A percentile compares a stretch with the other conserved stretches of the same genome.
phyloP scores from a whole-genome alignment of 2,888 invertebrate genomes.

The Dione vanillae region DNA sequence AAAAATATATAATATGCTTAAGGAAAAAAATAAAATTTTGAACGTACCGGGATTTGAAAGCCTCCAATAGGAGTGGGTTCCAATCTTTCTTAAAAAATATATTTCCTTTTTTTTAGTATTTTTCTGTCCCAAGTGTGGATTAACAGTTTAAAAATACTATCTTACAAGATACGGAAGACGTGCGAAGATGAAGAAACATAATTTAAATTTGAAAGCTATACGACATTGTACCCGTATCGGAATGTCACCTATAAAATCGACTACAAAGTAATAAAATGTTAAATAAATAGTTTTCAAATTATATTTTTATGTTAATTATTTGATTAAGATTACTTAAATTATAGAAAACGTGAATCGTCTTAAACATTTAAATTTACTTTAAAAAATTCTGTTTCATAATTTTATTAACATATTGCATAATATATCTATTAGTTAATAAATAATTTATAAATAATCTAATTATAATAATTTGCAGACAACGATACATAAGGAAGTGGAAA shows the following conservation, averaged over 20 bases:
- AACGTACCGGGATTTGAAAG: too few relatives aligned
- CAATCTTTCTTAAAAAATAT: too few relatives aligned
- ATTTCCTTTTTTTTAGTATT: too few relatives aligned
- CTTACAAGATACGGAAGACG: neutral
- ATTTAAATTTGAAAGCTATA: neutral
- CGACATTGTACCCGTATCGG: neutral
- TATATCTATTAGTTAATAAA: neutral
- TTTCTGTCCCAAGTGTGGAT: too few relatives aligned
- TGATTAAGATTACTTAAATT: neutral
- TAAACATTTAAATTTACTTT: neutral
- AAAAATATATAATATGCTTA: too few relatives aligned
- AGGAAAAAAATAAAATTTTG: too few relatives aligned
- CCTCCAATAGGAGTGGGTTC: too few relatives aligned
- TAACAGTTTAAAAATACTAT: too few relatives aligned
- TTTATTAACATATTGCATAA: neutral
- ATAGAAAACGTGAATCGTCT: neutral
- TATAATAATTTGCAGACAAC: neutral
- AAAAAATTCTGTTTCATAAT: neutral
- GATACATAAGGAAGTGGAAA: too few relatives aligned
- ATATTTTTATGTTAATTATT: conserved; percentile 1
- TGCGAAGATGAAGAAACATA: neutral
- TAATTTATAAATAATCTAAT: neutral
- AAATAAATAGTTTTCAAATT: conserved; percentile 8
- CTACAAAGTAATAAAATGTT: neutral
- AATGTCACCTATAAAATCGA: neutral